Conservation (phyloP, 2,797 vertebrate species). For the Sebastolobus alascanus region DNA sequence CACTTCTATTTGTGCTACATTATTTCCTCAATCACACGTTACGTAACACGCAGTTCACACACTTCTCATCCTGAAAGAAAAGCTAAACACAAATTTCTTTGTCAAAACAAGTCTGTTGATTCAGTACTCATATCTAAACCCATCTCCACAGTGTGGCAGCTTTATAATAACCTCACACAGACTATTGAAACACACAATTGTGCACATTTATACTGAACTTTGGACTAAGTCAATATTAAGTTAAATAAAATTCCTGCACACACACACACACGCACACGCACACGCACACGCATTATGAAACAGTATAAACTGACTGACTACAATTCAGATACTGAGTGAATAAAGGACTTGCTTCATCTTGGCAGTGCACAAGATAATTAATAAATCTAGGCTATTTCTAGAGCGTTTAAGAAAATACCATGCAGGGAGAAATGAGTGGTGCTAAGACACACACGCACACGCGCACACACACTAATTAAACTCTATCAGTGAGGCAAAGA, state of each 20-base stretch:
- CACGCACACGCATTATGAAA: neutral
- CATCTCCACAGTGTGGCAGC: neutral
- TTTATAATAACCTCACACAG: slow-evolving; percentile 1
- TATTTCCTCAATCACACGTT: slow-evolving; percentile 35
- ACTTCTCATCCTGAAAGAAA: slow-evolving; percentile 48
- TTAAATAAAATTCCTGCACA: slow-evolving; percentile 5
- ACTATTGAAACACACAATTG: neutral
- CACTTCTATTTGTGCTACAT: slow-evolving; percentile 19
- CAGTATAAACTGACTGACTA: slow-evolving; percentile 4
- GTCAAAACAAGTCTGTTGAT: slow-evolving; percentile 39
- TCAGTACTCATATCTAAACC: slow-evolving; percentile 8
- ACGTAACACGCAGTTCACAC: slow-evolving; percentile 42
- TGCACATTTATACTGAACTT: neutral
- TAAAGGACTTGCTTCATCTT: slow-evolving; percentile 36
- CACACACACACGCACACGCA: neutral
- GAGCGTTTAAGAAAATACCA: slow-evolving; percentile 61
- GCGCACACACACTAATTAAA: slow-evolving; percentile 72
- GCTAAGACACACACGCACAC: slow-evolving; percentile 21
- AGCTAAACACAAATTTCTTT: slow-evolving; percentile 21
- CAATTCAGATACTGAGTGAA: slow-evolving; percentile 24
- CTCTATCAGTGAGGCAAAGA: slow-evolving; percentile 76
- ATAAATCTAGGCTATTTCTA: slow-evolving; percentile 67
- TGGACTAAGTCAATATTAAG: neutral
- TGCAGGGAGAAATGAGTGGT: slow-evolving; percentile 47
- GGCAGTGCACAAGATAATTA: slow-evolving; percentile 42